phyloP scores from a whole-genome alignment of 1,140 invertebrate genomes.

The Bicyclus anynana region DNA sequence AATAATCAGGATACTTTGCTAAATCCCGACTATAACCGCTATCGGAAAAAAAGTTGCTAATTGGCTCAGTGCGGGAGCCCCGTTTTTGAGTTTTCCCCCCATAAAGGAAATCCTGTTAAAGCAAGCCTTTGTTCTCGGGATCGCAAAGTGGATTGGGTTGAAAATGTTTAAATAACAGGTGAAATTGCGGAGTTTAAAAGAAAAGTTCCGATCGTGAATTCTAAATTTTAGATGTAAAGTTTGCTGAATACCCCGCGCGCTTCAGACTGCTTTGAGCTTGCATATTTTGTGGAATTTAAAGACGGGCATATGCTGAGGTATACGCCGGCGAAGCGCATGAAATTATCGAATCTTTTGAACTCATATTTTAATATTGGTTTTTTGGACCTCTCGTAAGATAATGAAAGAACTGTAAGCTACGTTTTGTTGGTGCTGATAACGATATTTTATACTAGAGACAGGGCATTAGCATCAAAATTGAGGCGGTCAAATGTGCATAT shows the following conservation, averaged over 20 bases:
- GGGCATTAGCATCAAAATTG: too few relatives aligned
- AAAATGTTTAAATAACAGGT: conserved; percentile 4
- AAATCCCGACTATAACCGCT: neutral
- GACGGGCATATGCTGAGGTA: too few relatives aligned
- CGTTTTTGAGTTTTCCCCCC: conserved; percentile 5
- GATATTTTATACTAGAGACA: too few relatives aligned
- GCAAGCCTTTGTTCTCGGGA: conserved; percentile 10
- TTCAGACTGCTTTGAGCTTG: neutral
- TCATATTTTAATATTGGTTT: too few relatives aligned
- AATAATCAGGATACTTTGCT: neutral
- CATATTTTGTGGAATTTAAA: neutral
- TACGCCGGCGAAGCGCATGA: too few relatives aligned
- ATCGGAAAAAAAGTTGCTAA: neutral
- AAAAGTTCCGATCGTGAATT: neutral
- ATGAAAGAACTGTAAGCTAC: too few relatives aligned
- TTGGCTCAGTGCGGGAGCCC: conserved; percentile 11
- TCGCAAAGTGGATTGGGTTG: conserved; percentile 1
- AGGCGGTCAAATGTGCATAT: too few relatives aligned
- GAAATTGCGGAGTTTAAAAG: conserved; percentile 1
- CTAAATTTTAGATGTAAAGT: neutral
- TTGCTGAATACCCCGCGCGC: neutral
- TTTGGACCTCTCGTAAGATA: too few relatives aligned
- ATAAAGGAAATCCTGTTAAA: conserved; percentile 21
- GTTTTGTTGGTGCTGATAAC: too few relatives aligned
- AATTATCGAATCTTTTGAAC: too few relatives aligned